Evolutionary conservation across 92 coral and sea anemone genomes (phyloP).

Genomic region (Blastomussa wellsi): DNA sequence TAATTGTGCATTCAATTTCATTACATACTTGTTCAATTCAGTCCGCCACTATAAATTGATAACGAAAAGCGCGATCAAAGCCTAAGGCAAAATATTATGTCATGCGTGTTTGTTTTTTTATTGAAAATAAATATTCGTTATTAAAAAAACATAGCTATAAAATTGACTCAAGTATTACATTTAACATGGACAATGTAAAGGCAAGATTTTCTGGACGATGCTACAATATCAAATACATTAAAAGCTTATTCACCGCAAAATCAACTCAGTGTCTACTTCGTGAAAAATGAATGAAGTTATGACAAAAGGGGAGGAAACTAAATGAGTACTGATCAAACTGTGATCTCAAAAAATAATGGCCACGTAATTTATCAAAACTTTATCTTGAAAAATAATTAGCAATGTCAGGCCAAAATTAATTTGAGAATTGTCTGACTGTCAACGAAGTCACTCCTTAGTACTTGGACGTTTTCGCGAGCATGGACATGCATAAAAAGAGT

Average conservation of each 20-base stretch:
- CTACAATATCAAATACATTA: background rate
- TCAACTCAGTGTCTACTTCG: too few relatives aligned
- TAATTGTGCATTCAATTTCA: too few relatives aligned
- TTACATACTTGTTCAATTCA: background rate
- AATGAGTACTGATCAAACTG: background rate
- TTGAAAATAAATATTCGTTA: background rate
- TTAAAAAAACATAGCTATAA: background rate
- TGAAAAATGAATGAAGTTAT: slow-evolving; percentile 5
- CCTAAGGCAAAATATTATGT: background rate
- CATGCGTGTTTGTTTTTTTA: background rate
- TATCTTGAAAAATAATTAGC: background rate
- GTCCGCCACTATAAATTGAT: background rate
- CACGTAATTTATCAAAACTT: background rate
- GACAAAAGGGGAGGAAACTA: background rate
- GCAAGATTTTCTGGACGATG: background rate
- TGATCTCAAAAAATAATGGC: background rate
- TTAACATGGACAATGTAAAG: background rate
- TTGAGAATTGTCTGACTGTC: background rate
- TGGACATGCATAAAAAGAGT: background rate
- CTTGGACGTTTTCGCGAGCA: background rate
- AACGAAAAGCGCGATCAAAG: background rate
- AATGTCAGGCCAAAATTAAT: background rate
- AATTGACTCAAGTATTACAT: background rate
- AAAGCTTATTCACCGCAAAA: background rate
- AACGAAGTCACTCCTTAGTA: background rate